Evolutionary conservation across 2,888 invertebrate species (phyloP), one percentile per base, ranked within the genome.

Genomic region (Cephus rjabovi): DNA sequence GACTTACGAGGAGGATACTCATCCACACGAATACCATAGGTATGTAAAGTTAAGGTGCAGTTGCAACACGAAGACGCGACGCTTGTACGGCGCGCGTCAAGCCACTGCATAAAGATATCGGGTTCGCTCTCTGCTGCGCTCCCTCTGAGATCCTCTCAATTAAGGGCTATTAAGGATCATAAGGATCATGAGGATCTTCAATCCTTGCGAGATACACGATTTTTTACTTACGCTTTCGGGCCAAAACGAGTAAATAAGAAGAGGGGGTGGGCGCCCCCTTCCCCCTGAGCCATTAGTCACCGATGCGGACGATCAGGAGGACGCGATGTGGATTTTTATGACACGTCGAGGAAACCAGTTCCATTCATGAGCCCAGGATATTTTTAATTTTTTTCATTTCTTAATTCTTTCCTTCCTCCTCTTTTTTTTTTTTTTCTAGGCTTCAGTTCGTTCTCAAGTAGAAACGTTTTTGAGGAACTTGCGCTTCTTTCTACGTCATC

Each of bases 101-200:
- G 37, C 12, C 4, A 37, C 12, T 37, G 37, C 37, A 37, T 37
- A 37, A 37, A 37, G 37, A 37, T 37, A 37, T 37, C 37, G 12
- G 37, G 12, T 37, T 76, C 81, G 77, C 77, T 78, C 69, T 4
- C 12, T 4, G 37, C 12, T 4, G 37, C 37, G 12, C 35, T 12
- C 37, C 79, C 81, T 76, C 78, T 76, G 78, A 80, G 82, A 83
- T 82, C 80, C 83, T 86, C 88, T 86, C 88, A 88, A 89, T 89
- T 89, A 88, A 83, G 85, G 85, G 86, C 85, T 87, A 89, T 89
- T 89, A 89, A 83, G 81, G 82, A 81, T 37, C 37, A 4, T 12
- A 37, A 37, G 37, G 37, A 37, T 80, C 84, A 84, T 70, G 87
- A 86, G 86, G 85, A 83, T 86, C 81, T 84, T 85, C 84, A 83